Conservation (phyloP, 1,140 invertebrate species). For the Brachionus rubens region DNA sequence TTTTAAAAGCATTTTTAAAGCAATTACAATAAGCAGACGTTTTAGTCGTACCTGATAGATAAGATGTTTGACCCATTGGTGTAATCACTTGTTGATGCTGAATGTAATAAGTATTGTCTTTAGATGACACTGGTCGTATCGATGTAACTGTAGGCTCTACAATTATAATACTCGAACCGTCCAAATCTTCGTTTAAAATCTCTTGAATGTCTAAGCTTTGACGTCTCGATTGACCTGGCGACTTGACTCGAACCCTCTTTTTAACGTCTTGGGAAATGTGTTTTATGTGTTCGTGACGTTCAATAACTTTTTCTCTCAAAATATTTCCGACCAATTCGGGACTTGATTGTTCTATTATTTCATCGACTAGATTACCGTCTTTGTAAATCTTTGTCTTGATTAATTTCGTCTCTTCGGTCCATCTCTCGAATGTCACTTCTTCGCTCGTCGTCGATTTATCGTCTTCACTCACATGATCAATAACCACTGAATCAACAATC, state of each 20-base stretch:
- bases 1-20: conserved; percentile 23
- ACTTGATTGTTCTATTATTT: neutral
- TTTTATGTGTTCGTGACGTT: conserved; percentile 7
- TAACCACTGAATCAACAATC: conserved; percentile 21
- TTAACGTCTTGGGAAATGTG: conserved; percentile 13
- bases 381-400: conserved; percentile 18
- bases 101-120: conserved; percentile 28
- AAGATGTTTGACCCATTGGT: neutral
- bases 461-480: conserved; percentile 41
- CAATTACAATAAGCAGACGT: conserved; percentile 18
- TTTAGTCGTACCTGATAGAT: neutral
- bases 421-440: conserved; percentile 22
- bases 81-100: conserved; percentile 39
- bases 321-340: conserved; percentile 19
- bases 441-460: conserved; percentile 29
- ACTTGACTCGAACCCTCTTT: conserved; percentile 1
- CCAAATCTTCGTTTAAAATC: conserved; percentile 25
- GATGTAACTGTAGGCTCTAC: conserved; percentile 13
- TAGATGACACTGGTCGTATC: neutral
- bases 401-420: conserved; percentile 2
- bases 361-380: conserved; percentile 31
- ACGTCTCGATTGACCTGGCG: conserved; percentile 1
- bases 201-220: conserved; percentile 23
- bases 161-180: conserved; percentile 1
- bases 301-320: conserved; percentile 18